phyloP scores from a whole-genome alignment of 2,797 vertebrate species.

The Betta splendens region DNA sequence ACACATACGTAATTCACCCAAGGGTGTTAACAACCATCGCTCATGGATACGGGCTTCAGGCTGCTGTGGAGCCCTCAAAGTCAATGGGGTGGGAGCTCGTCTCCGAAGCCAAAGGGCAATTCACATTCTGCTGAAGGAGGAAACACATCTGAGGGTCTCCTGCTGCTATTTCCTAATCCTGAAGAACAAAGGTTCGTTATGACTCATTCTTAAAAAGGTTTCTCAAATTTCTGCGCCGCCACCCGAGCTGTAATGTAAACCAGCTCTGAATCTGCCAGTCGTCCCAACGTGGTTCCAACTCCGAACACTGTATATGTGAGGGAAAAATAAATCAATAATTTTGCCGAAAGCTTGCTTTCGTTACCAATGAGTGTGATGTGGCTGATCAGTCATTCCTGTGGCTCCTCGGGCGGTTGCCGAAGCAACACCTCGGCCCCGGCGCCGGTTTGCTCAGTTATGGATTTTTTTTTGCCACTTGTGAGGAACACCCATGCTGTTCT shows the following conservation, averaged over 20 bases:
- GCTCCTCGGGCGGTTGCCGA: not conserved
- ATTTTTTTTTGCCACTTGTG: no score
- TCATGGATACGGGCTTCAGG: not conserved
- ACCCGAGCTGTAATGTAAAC: no score
- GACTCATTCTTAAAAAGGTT: not conserved
- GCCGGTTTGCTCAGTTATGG: no score
- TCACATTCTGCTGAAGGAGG: not conserved
- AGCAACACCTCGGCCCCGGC: no score
- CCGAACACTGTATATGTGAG: no score
- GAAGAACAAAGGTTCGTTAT: not conserved
- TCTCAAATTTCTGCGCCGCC: no score
- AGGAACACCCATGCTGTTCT: no score
- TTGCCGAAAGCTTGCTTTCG: no score
- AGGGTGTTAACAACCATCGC: not conserved
- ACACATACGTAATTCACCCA: not conserved
- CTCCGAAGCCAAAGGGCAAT: not conserved
- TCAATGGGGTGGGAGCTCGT: not conserved
- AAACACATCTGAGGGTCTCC: not conserved
- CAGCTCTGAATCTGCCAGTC: not conserved
- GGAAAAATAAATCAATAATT: no score
- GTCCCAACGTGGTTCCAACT: not conserved
- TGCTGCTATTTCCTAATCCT: not conserved
- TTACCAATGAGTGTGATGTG: not conserved
- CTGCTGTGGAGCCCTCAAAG: not conserved
- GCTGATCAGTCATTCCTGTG: not conserved